Evolutionary conservation across 2,113 vertebrate species (phyloP), one percentile per base, ranked within the genome.

Genomic region (Prietella phreatophila): DNA sequence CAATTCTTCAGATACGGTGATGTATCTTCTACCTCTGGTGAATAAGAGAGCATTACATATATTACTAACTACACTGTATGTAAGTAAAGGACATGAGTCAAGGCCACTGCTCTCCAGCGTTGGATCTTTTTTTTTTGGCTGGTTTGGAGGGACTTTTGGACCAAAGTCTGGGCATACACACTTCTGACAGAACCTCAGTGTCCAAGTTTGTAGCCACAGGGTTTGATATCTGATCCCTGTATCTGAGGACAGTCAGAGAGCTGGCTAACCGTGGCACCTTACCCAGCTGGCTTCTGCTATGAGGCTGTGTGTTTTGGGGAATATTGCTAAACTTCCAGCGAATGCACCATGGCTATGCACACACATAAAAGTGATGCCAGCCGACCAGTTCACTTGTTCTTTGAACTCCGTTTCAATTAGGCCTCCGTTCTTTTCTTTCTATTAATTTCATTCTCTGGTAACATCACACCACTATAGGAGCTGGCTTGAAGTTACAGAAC

Each of bases 391-490:
- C 83, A 82, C 85, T 88, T 92, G 88, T 89, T 92, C 93, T 94
- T 95, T 95, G 94, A 95, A 94, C 92, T 94, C 90, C 86, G 89
- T 93, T 95, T 95, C 93, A 95, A 93, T 94, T 94, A 95, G 92
- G 92, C 92, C 25, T 42, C 47, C 39, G 58, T 86, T 84, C 71
- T 58, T 73, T 86, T 95, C 92, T 93, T 91, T 93, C 73, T 93
- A 91, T 95, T 94, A 94, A 91, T 94, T 96, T 94, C 92, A 93
- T 93, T 94, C 47, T 75, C 93, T 89, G 91, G 93, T 95, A 94
- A 93, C 93, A 95, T 93, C 92, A 91, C 92, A 91, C 93, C 93
- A 94, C 94, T 92, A 94, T 91, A 94, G 91, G 93, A 94, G 92
- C 92, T 94, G 92, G 93, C 94, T 95, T 93, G 92, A 93, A 94